These are phyloP conservation scores for Melangyna quadrimaculata DNA, from an alignment of 2,888 invertebrate species.

Conservation along the genomic window DNA sequence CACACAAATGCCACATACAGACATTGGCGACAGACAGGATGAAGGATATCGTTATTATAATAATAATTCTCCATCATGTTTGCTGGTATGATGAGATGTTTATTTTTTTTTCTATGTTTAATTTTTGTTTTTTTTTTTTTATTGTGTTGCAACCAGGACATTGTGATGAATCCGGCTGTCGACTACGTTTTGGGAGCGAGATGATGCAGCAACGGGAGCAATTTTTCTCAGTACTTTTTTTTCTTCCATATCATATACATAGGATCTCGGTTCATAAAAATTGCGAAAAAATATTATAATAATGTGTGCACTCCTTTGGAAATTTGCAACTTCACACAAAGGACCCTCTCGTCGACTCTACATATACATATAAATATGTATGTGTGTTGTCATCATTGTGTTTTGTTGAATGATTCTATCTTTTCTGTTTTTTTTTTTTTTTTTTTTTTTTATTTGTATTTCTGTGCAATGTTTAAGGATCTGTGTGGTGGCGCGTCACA, in stretches of 20 bases:
- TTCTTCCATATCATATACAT: too few relatives aligned
- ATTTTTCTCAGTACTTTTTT: background rate
- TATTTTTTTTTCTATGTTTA: constrained; percentile 4
- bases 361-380: background rate
- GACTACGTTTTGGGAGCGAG: constrained; percentile 50
- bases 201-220: constrained; percentile 41
- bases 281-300: constrained; percentile 68
- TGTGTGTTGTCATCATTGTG: constrained; percentile 58
- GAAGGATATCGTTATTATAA: constrained; percentile 72
- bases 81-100: constrained; percentile 54
- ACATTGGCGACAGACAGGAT: constrained; percentile 67
- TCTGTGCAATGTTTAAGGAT: constrained; percentile 10
- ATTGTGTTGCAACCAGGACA: constrained; percentile 44
- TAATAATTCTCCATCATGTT: constrained; percentile 72
- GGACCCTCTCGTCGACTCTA: constrained; percentile 44
- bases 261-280: constrained; percentile 37
- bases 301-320: constrained; percentile 72
- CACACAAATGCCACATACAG: constrained; percentile 66
- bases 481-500: constrained; percentile 35
- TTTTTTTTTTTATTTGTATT: background rate
- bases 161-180: constrained; percentile 62
- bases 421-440: constrained; percentile 10
- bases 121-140: background rate
- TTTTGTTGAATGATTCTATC: constrained; percentile 37
- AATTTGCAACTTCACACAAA: constrained; percentile 67